Evolutionary conservation across 2,113 vertebrate genomes (phyloP).

Genomic region (Myrmecophaga tridactyla): DNA sequence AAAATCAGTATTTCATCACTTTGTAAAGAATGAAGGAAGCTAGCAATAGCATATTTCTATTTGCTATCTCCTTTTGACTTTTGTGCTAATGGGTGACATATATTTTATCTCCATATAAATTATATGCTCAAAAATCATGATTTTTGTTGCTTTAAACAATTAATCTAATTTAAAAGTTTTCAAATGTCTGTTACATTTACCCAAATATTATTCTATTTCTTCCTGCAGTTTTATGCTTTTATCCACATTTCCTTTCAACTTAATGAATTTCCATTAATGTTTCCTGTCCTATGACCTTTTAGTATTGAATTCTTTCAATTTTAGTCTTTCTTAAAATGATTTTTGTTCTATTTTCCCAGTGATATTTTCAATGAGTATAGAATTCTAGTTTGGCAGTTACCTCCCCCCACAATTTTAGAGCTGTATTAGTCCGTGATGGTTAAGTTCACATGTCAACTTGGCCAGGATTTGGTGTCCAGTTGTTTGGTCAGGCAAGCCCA

Average conservation of each 20-base stretch:
- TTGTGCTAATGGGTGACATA: background rate
- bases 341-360: background rate
- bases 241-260: background rate
- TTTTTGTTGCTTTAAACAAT: background rate
- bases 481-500: too few species aligned
- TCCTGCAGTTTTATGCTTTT: background rate
- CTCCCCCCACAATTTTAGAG: background rate
- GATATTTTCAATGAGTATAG: background rate
- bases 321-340: background rate
- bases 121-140: background rate
- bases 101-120: background rate
- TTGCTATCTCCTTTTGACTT: background rate
- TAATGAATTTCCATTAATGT: background rate
- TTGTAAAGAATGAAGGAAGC: slow-evolving; percentile 38
- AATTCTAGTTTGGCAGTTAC: background rate
- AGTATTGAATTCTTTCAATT: background rate
- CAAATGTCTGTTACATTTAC: background rate
- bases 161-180: background rate
- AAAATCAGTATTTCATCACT: slow-evolving; percentile 25
- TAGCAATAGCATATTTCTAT: background rate
- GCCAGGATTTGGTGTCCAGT: too few species aligned
- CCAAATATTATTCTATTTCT: background rate
- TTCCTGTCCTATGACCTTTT: background rate
- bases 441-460: too few species aligned
- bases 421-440: background rate